Conservation (phyloP, 2,888 invertebrate genomes). For the Ariolimax columbianus region DNA sequence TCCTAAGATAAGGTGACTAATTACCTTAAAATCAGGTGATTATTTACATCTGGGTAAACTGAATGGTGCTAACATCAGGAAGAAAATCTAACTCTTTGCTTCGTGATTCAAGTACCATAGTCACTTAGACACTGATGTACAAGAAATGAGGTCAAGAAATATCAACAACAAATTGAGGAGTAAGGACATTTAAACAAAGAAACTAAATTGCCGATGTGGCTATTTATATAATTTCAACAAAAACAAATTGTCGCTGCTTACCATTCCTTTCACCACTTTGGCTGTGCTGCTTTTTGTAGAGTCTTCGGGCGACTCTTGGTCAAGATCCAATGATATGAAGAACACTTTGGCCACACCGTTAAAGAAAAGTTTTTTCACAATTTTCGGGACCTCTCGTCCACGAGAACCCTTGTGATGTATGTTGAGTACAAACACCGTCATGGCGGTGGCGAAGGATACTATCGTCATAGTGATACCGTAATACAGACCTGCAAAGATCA, state of each 20-base stretch:
- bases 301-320: conserved; percentile 48
- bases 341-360: conserved; percentile 84
- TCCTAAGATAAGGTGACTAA: too few relatives aligned
- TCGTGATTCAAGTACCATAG: too few relatives aligned
- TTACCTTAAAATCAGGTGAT: too few relatives aligned
- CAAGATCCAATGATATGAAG: conserved; percentile 71
- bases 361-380: conserved; percentile 86
- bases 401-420: conserved; percentile 87
- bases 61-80: too few relatives aligned
- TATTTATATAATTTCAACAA: too few relatives aligned
- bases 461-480: conserved; percentile 82
- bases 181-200: too few relatives aligned
- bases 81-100: too few relatives aligned
- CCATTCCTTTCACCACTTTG: conserved; percentile 45
- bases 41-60: too few relatives aligned
- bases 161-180: too few relatives aligned
- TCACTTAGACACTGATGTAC: too few relatives aligned
- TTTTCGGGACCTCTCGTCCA: conserved; percentile 87
- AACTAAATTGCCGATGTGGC: too few relatives aligned
- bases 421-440: conserved; percentile 80
- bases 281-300: background rate
- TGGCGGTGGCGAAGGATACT: conserved; percentile 80
- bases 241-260: background rate
- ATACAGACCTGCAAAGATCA: conserved; percentile 79
- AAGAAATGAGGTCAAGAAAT: too few relatives aligned